These are phyloP conservation scores for Xylocampa areola DNA, from an alignment of 2,888 invertebrate species.

Conservation along the genomic window DNA sequence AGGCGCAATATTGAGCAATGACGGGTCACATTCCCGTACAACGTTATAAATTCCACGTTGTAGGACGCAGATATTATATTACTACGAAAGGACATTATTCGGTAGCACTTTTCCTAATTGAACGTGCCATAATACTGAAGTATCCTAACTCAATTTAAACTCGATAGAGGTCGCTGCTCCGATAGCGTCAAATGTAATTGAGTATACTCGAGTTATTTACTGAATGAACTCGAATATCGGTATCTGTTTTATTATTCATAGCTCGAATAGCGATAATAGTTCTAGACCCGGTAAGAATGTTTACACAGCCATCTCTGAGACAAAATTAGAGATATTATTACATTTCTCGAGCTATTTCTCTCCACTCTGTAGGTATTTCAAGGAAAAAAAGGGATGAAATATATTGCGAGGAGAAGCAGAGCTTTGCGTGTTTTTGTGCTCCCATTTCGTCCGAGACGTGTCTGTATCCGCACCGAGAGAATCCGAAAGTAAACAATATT, in stretches of 20 bases:
- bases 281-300: conserved; percentile 69
- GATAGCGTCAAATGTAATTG: conserved; percentile 55
- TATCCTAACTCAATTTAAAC: conserved; percentile 59
- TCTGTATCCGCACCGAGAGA: conserved; percentile 52
- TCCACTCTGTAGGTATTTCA: conserved; percentile 62
- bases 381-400: conserved; percentile 63
- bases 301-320: conserved; percentile 71
- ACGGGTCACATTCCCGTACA: conserved; percentile 59
- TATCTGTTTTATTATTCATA: conserved; percentile 71
- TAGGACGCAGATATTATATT: conserved; percentile 57
- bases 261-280: conserved; percentile 66
- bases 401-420: conserved; percentile 62
- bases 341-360: conserved; percentile 70
- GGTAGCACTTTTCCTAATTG: conserved; percentile 63
- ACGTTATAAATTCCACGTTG: conserved; percentile 55
- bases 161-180: conserved; percentile 36
- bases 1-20: conserved; percentile 67
- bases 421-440: conserved; percentile 59
- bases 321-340: conserved; percentile 82
- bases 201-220: conserved; percentile 37
- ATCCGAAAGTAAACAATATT: conserved; percentile 65
- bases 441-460: conserved; percentile 52
- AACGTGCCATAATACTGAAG: conserved; percentile 56
- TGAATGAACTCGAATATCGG: conserved; percentile 41
- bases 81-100: conserved; percentile 60